phyloP scores from a whole-genome alignment of 2,113 vertebrate species.

The Grantiella picta region DNA sequence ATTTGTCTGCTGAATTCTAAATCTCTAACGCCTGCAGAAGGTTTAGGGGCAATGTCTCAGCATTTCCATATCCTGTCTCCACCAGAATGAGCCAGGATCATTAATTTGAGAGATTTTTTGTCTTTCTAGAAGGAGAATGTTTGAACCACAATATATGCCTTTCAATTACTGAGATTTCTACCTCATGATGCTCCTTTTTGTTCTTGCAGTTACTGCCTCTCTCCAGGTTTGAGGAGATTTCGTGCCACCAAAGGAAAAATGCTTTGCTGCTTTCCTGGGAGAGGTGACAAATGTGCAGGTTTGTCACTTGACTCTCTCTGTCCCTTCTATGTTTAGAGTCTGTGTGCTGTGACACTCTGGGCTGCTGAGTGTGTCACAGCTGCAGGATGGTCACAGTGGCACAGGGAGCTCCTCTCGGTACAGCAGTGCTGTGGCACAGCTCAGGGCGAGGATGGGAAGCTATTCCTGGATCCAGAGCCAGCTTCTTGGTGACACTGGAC shows the following conservation, averaged over 20 bases:
- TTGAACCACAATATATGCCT: neutral
- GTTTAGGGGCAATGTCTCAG: neutral
- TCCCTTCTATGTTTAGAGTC: neutral
- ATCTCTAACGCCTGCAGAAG: neutral
- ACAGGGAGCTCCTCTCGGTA: constrained; percentile 26
- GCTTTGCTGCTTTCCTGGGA: neutral
- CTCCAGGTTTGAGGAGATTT: neutral
- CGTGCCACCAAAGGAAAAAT: neutral
- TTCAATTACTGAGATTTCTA: neutral
- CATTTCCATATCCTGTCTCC: neutral
- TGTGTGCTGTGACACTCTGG: neutral
- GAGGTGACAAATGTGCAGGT: neutral
- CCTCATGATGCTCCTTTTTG: neutral
- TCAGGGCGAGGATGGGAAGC: neutral
- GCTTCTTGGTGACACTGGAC: neutral
- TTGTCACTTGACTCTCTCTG: constrained; percentile 4
- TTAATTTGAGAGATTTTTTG: neutral
- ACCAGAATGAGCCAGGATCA: neutral
- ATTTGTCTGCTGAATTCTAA: neutral
- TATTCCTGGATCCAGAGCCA: neutral
- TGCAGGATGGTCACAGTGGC: constrained; percentile 1
- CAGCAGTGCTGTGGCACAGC: neutral
- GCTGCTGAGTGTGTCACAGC: constrained; percentile 7
- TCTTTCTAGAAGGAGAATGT: neutral
- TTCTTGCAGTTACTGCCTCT: neutral